Evolutionary conservation across 2,888 invertebrate genomes (phyloP).

Genomic region (Lymantria monacha): DNA sequence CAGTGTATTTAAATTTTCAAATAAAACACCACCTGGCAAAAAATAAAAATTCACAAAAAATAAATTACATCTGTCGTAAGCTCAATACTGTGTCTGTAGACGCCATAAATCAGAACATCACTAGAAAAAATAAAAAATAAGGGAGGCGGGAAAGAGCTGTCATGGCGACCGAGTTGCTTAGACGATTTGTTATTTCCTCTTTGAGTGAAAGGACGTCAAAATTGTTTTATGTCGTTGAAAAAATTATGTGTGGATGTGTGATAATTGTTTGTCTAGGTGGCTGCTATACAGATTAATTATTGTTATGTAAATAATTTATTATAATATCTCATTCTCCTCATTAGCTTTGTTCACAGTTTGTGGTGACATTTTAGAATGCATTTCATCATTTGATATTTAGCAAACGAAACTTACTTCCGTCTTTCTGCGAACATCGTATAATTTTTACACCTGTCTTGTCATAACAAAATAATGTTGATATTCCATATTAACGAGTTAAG

Average conservation of each 20-base stretch:
- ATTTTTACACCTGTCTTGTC: no score
- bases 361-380: background rate
- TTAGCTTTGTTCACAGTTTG: conserved; percentile 2
- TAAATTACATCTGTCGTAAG: conserved; percentile 16
- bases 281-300: conserved; percentile 18
- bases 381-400: background rate
- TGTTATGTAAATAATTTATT: conserved; percentile 12
- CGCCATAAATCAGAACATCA: conserved; percentile 31
- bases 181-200: conserved; percentile 31
- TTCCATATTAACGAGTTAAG: no score
- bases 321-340: conserved; percentile 8
- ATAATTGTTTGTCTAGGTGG: conserved; percentile 6
- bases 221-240: conserved; percentile 25
- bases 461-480: no score
- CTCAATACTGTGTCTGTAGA: conserved; percentile 19
- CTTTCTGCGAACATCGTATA: no score
- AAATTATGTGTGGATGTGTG: conserved; percentile 13
- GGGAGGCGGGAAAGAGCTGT: conserved; percentile 28
- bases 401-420: no score
- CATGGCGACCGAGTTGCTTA: conserved; percentile 24
- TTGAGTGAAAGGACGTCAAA: conserved; percentile 25
- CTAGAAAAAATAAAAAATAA: conserved; percentile 15
- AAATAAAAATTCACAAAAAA: conserved; percentile 15
- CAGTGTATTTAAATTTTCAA: no score
- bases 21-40: background rate